Base-by-base conservation (phyloP, 2,888 invertebrate species). In the Lasioglossum pauxillum region DNA sequence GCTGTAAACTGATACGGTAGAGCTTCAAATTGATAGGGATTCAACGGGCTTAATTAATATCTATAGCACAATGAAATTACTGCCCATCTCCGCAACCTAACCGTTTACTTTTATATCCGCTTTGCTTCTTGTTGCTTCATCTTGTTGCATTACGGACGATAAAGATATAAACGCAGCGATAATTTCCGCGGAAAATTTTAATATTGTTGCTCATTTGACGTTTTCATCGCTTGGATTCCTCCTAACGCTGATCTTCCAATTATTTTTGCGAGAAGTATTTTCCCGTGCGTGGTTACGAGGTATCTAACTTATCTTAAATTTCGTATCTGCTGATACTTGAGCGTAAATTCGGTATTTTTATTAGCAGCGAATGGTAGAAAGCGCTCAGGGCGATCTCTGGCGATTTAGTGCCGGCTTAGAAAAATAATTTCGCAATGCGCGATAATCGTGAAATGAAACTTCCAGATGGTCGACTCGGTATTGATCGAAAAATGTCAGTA, bases 11-110 rank as follows among this genome's bases (percentile, higher is more conserved):
- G 31, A 64, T 64, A 16, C 64, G 64, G 64, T 64, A 2, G 16
- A 64, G 64, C n/a, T 31, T 31, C 31, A 31, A 64, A 31, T 64
- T 64, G 64, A 64, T 64, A 64, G 64, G 64, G 64, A 64, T 16
- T 64, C 64, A 64, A 12, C 64, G 31, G 64, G 16, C 12, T 31
- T 64, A 64, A 64, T 64, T 64, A 64, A 64, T 64, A 64, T 16
- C 16, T 31, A 31, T 7, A 7, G 31, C 64, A 31, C 16, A 64
- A 64, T 64, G 7, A 27, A 31, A 31, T 31, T 64, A 64, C 14
- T 14, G 64, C 31, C 27, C 16, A 1, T 31, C 64, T 31, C 7
- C 14, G 31, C 7, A 16, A 31, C 64, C 64, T 16, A 64, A 64
- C 64, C 31, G 64, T 64, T 64, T 64, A 31, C 31, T 27, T 16